Percentiles rank a stretch among this genome's conserved stretches.
Evolutionary conservation across 2,797 vertebrate genomes (phyloP).

Genomic region (Coluber constrictor): DNA sequence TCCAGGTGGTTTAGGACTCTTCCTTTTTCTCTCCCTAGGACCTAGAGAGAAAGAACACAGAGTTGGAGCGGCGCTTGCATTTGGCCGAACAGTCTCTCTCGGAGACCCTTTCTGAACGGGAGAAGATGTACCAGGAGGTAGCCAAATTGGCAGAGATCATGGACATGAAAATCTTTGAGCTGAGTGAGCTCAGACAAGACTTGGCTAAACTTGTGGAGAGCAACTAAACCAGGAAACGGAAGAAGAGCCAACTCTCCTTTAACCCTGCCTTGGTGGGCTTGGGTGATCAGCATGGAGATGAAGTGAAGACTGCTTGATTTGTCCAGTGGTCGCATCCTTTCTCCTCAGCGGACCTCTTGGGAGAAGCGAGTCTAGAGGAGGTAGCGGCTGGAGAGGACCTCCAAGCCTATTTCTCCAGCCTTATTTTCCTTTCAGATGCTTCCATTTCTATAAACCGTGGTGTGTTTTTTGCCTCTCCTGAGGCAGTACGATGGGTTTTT

Average conservation of each 20-base stretch:
- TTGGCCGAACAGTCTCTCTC: slow-evolving; percentile 78
- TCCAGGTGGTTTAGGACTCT: neutral
- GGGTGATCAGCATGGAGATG: neutral
- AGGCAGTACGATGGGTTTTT: neutral
- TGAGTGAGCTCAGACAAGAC: slow-evolving; percentile 85
- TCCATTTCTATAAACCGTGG: slow-evolving; percentile 1
- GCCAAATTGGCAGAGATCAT: slow-evolving; percentile 80
- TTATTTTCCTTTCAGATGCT: neutral
- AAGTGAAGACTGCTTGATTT: neutral
- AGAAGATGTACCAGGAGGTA: slow-evolving; percentile 77
- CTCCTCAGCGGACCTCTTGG: rapidly evolving
- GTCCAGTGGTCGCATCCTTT: neutral
- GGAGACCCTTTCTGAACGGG: slow-evolving; percentile 73
- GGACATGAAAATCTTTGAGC: slow-evolving; percentile 88
- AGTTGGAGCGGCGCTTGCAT: slow-evolving; percentile 82
- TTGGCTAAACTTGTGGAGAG: slow-evolving; percentile 84
- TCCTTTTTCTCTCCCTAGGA: slow-evolving; percentile 67
- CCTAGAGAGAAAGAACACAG: slow-evolving; percentile 79
- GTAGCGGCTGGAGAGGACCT: neutral
- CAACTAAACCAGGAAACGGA: slow-evolving; percentile 41
- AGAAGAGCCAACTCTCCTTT: neutral
- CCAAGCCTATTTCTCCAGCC: neutral
- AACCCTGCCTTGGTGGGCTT: neutral
- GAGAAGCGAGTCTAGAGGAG: neutral
- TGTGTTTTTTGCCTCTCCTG: neutral